Conservation (phyloP, 2,113 vertebrate genomes). For the Nothobranchius kuhntae region DNA sequence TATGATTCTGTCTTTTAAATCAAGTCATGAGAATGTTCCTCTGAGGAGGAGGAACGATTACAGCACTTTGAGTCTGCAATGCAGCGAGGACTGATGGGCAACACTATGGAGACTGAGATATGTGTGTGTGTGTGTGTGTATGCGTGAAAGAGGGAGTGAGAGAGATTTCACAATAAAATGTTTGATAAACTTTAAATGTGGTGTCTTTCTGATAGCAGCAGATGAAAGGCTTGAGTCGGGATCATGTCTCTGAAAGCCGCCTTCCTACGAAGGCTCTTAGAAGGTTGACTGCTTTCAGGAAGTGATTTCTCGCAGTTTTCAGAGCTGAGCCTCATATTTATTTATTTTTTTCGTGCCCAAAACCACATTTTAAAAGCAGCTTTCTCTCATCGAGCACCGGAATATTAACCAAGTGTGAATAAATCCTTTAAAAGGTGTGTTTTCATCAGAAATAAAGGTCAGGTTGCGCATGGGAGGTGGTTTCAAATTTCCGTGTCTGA, state of each 20-base stretch:
- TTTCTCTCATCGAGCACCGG: constrained; percentile 7
- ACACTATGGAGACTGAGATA: constrained; percentile 59
- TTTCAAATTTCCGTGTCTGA: too few relatives aligned
- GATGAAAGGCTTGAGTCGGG: neutral
- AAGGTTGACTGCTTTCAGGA: constrained; percentile 86
- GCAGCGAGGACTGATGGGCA: constrained; percentile 41
- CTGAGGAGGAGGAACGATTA: constrained; percentile 26
- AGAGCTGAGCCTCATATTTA: constrained; percentile 25
- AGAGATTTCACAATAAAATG: constrained; percentile 62
- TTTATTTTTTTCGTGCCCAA: constrained; percentile 54
- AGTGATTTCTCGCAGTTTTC: constrained; percentile 79
- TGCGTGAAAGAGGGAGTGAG: neutral
- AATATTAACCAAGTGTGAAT: constrained; percentile 35
- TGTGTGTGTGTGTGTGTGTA: constrained; percentile 22
- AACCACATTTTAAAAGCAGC: constrained; percentile 51
- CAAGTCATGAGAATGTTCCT: constrained; percentile 6
- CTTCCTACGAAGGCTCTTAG: constrained; percentile 59
- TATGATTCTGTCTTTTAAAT: constrained; percentile 2
- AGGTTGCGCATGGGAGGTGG: too few relatives aligned
- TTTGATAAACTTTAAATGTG: constrained; percentile 39
- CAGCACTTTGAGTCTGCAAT: constrained; percentile 59
- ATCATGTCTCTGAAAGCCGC: neutral
- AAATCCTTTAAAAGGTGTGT: neutral
- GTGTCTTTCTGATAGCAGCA: neutral
- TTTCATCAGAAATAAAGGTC: neutral